Evolutionary conservation across 2,888 invertebrate species (phyloP).

Genomic region (Cyaniris semiargus): DNA sequence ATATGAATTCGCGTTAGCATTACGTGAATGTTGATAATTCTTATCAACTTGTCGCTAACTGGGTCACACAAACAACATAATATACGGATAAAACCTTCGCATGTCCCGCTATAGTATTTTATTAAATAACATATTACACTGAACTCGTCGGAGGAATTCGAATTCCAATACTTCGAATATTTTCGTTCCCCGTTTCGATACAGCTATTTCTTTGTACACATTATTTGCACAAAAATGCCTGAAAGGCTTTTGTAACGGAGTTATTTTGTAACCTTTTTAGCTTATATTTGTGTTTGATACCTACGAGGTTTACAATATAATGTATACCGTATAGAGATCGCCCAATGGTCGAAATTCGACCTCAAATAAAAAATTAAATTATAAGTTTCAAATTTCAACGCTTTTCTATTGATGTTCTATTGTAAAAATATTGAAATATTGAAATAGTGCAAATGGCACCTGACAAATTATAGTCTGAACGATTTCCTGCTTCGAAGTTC

Average conservation of each 20-base stretch:
- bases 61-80: slow-evolving; percentile 64
- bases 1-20: slow-evolving; percentile 57
- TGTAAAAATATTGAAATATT: too few relatives aligned
- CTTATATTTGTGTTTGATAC: neutral
- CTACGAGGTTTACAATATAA: neutral
- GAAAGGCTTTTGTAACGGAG: slow-evolving; percentile 16
- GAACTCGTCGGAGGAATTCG: slow-evolving; percentile 24
- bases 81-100: slow-evolving; percentile 40
- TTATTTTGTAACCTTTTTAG: neutral
- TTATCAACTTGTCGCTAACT: slow-evolving; percentile 61
- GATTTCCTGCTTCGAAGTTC: slow-evolving; percentile 47
- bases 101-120: slow-evolving; percentile 19
- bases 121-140: slow-evolving; percentile 18
- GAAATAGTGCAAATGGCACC: slow-evolving; percentile 8
- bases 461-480: slow-evolving; percentile 40
- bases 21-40: slow-evolving; percentile 57
- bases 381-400: too few relatives aligned
- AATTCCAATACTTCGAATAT: slow-evolving; percentile 23
- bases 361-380: too few relatives aligned
- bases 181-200: slow-evolving; percentile 12
- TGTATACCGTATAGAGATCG: too few relatives aligned
- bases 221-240: slow-evolving; percentile 18
- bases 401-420: too few relatives aligned
- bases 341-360: too few relatives aligned
- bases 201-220: slow-evolving; percentile 23